Conservation (phyloP, 2,888 invertebrate species). For the Troides aeacus region DNA sequence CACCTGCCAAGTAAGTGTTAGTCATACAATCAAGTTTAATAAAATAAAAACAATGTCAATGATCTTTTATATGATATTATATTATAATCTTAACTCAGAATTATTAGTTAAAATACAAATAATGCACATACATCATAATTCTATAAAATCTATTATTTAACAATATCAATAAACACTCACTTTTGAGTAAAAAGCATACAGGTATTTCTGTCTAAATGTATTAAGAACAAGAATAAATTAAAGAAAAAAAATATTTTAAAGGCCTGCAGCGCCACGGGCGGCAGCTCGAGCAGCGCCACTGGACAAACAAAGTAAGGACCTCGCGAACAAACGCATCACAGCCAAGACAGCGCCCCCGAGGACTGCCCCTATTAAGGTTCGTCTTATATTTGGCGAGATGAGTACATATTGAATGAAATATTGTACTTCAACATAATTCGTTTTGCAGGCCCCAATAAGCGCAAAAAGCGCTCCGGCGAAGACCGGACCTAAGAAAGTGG, state of each 20-base stretch:
- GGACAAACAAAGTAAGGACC: slow-evolving; percentile 84
- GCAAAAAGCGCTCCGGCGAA: slow-evolving; percentile 49
- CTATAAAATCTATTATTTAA: no score
- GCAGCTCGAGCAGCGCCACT: slow-evolving; percentile 42
- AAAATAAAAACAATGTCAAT: no score
- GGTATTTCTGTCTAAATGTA: not conserved
- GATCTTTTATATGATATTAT: no score
- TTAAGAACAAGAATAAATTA: not conserved
- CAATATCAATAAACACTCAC: no score
- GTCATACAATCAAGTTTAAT: not conserved
- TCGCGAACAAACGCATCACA: slow-evolving; percentile 84
- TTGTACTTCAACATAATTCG: no score
- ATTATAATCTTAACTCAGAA: no score
- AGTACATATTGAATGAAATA: no score
- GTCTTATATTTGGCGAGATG: no score
- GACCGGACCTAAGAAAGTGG: slow-evolving; percentile 42
- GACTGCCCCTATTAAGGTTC: slow-evolving; percentile 64
- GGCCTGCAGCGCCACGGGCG: slow-evolving; percentile 51
- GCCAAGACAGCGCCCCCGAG: slow-evolving; percentile 72
- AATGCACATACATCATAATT: no score
- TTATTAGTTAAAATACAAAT: no score
- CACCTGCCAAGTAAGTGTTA: slow-evolving; percentile 44
- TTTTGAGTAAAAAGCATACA: no score
- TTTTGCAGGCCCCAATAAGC: slow-evolving; percentile 50
- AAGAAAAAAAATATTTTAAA: slow-evolving; percentile 28